Percentiles rank a stretch among this genome's conserved stretches.
These are phyloP conservation scores for Micromussa lordhowensis DNA, from an alignment of 92 coral and sea anemone species.

Conservation along the genomic window DNA sequence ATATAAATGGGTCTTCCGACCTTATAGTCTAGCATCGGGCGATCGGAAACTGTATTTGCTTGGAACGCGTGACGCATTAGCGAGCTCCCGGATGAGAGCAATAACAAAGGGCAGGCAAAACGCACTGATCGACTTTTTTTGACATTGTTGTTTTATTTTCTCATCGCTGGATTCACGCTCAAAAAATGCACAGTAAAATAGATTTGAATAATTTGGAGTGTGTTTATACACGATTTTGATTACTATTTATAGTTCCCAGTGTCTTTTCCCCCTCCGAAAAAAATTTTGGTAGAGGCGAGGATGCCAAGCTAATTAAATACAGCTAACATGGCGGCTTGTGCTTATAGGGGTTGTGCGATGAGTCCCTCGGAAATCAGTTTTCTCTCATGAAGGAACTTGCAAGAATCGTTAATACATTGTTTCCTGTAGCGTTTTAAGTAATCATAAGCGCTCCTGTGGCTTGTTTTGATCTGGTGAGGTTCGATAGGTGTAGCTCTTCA, in stretches of 20 bases:
- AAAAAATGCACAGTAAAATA: background rate
- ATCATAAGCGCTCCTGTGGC: background rate
- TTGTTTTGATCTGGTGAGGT: background rate
- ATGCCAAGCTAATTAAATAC: background rate
- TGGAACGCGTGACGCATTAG: no score
- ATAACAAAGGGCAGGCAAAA: background rate
- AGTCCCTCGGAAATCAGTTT: background rate
- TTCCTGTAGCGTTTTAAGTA: background rate
- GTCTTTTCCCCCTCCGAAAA: background rate
- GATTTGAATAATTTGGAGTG: background rate
- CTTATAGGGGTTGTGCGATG: background rate
- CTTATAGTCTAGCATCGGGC: no score
- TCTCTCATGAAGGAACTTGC: constrained; percentile 7
- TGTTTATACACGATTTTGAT: no score
- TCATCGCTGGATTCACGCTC: background rate
- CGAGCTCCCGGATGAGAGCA: background rate
- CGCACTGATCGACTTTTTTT: background rate
- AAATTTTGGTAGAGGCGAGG: constrained; percentile 5
- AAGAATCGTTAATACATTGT: background rate
- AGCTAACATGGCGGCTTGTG: constrained; percentile 8
- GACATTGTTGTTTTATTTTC: background rate
- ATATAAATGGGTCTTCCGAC: no score
- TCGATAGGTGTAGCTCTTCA: background rate
- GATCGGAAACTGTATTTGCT: no score
- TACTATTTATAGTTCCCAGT: background rate